Percentiles rank a stretch among this genome's conserved stretches.
Evolutionary conservation across 2,113 vertebrate genomes (phyloP).

Genomic region (Aphelocoma coerulescens): DNA sequence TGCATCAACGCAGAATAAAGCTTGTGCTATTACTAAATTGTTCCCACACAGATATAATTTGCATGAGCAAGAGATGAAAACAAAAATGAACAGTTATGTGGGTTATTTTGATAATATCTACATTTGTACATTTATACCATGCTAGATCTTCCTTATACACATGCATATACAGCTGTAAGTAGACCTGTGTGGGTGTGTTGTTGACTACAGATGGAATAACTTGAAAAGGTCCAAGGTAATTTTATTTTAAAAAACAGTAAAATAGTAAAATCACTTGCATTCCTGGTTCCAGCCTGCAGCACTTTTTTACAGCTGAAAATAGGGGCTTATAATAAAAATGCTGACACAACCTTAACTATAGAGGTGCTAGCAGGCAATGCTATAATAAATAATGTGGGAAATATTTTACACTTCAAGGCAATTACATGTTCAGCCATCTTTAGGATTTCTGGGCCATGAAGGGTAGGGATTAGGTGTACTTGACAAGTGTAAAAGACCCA

Average conservation of each 20-base stretch:
- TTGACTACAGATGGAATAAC: slow-evolving; percentile 8
- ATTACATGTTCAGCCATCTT: slow-evolving; percentile 80
- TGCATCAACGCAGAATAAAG: background rate
- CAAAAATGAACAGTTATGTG: background rate
- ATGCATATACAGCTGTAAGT: background rate
- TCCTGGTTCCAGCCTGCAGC: slow-evolving; percentile 66
- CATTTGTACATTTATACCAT: background rate
- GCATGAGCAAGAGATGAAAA: background rate
- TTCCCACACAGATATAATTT: background rate
- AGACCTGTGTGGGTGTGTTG: background rate
- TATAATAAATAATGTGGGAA: slow-evolving; percentile 77
- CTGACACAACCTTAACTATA: slow-evolving; percentile 75
- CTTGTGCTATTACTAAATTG: background rate
- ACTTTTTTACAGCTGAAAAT: slow-evolving; percentile 72
- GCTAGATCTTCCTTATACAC: background rate
- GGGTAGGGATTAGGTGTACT: slow-evolving; percentile 74
- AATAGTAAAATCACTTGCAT: slow-evolving; percentile 45
- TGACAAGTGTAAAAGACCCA: slow-evolving; percentile 77
- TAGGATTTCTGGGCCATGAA: slow-evolving; percentile 75
- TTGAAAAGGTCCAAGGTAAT: slow-evolving; percentile 38
- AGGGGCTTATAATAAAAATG: slow-evolving; percentile 73
- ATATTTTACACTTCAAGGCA: slow-evolving; percentile 80
- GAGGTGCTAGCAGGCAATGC: slow-evolving; percentile 66
- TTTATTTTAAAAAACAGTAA: slow-evolving; percentile 47
- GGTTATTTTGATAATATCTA: background rate